Conservation (phyloP, 2,113 vertebrate species). For the Petrocephalus zakoni region DNA sequence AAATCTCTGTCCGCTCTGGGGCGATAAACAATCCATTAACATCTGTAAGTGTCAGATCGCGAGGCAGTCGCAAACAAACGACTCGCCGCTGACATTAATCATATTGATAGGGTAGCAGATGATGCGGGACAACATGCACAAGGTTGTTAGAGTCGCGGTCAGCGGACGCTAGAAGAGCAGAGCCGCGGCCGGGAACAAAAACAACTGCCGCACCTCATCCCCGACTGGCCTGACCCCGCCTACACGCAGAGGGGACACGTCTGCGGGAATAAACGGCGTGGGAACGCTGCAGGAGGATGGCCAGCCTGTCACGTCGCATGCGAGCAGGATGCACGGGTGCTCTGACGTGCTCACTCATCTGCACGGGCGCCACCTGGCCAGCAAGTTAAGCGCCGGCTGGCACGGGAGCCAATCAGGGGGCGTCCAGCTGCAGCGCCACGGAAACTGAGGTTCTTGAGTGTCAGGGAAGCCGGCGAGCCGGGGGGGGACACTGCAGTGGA, state of each 20-base stretch:
- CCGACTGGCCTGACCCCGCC: conserved; percentile 17
- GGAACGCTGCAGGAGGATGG: neutral
- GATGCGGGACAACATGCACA: conserved; percentile 9
- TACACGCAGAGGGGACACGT: conserved; percentile 1
- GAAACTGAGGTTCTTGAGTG: conserved; percentile 63
- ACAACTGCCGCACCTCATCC: conserved; percentile 28
- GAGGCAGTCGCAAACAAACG: neutral
- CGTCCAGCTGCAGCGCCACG: conserved; percentile 60
- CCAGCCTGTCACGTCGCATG: conserved; percentile 60
- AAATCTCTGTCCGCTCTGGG: neutral
- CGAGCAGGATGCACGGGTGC: conserved; percentile 91
- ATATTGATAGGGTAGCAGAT: conserved; percentile 11
- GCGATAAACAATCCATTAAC: neutral
- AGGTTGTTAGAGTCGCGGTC: conserved; percentile 17
- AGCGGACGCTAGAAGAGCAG: neutral
- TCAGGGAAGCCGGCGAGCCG: conserved; percentile 56
- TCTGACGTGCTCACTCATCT: conserved; percentile 98
- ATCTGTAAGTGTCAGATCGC: neutral
- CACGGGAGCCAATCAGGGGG: conserved; percentile 57
- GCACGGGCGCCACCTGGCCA: conserved; percentile 99
- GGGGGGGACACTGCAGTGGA: conserved; percentile 30
- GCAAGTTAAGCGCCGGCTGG: conserved; percentile 73
- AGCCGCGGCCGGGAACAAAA: conserved; percentile 29
- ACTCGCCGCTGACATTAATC: conserved; percentile 14
- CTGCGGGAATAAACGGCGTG: neutral